Evolutionary conservation across 2,113 vertebrate genomes (phyloP).

Genomic region (Neopipo cinnamomea): DNA sequence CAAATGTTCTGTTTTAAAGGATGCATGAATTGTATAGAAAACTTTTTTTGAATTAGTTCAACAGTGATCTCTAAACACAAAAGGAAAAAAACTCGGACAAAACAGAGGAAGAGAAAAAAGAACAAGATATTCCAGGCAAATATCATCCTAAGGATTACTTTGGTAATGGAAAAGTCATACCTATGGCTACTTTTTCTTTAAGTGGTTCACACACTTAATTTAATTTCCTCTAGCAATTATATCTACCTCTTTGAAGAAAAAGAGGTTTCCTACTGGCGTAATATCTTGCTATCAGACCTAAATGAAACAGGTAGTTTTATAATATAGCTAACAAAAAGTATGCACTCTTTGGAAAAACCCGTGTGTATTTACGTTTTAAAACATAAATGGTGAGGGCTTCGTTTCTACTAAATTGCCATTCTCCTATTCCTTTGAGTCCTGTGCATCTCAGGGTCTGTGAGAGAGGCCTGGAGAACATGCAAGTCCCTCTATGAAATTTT

Average conservation of each 20-base stretch:
- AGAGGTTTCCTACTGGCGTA: not conserved
- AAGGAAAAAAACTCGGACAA: not conserved
- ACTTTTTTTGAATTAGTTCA: not conserved
- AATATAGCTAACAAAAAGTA: not conserved
- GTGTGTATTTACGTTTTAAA: not conserved
- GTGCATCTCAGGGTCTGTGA: not conserved
- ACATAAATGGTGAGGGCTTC: not conserved
- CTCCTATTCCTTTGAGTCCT: not conserved
- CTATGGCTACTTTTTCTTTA: not conserved
- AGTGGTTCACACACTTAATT: not conserved
- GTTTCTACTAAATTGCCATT: not conserved
- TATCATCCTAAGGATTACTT: not conserved
- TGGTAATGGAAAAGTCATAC: not conserved
- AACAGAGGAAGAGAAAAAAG: not conserved
- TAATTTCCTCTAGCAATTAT: not conserved
- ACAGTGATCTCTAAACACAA: not conserved
- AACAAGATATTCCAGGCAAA: not conserved
- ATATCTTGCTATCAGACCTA: not conserved
- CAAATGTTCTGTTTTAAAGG: not conserved
- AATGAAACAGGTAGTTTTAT: not conserved
- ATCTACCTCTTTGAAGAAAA: not conserved
- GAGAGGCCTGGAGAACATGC: not conserved
- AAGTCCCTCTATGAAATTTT: not conserved
- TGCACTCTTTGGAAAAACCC: not conserved
- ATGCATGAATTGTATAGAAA: not conserved